phyloP scores from a whole-genome alignment of 2,888 invertebrate species.

The Troides helena region DNA sequence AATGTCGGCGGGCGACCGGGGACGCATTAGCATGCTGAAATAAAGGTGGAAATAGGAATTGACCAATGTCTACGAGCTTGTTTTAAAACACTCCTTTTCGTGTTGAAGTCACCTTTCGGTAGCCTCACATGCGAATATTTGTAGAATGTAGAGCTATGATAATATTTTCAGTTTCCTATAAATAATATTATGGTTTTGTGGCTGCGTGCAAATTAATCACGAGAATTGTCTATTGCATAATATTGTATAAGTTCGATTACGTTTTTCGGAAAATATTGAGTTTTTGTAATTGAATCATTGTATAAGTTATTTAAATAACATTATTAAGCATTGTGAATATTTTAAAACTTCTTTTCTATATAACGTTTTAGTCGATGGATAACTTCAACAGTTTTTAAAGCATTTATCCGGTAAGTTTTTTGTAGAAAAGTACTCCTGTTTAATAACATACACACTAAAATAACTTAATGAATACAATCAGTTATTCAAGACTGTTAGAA shows the following conservation, averaged over 20 bases:
- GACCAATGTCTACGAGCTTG: constrained; percentile 25
- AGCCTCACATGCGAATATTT: constrained; percentile 35
- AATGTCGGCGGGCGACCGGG: constrained; percentile 28
- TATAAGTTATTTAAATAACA: no score
- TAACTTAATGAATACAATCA: no score
- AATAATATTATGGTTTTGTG: constrained; percentile 1
- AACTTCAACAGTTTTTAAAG: no score
- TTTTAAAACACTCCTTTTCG: constrained; percentile 34
- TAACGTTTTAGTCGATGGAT: no score
- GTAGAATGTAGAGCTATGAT: constrained; percentile 13
- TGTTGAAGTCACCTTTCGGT: constrained; percentile 35
- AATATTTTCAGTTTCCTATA: constrained; percentile 3
- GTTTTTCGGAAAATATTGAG: not conserved
- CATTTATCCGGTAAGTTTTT: no score
- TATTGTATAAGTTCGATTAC: not conserved
- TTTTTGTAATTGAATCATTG: not conserved
- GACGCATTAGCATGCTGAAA: constrained; percentile 33
- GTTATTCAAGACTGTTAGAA: no score
- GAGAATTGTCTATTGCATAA: not conserved
- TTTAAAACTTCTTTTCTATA: no score
- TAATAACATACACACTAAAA: no score
- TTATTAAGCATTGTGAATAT: no score
- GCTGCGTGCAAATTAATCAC: not conserved
- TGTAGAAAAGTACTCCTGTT: no score
- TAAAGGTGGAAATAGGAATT: constrained; percentile 34